Base-by-base conservation (phyloP, 1,140 invertebrate genomes). In the Aphis gossypii region DNA sequence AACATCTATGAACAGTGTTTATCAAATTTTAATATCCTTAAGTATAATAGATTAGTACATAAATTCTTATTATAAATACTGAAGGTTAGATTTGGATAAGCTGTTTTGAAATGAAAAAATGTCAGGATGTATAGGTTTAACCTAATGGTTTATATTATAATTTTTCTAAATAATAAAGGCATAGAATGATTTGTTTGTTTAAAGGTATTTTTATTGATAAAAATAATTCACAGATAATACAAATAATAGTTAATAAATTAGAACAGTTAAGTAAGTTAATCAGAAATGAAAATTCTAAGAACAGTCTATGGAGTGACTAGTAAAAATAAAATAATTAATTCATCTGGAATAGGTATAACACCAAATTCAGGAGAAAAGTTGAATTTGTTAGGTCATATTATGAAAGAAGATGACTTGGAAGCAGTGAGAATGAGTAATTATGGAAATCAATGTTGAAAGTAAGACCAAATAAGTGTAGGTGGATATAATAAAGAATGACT, bases 191-290 rank as follows among this genome's bases (percentile, higher is more conserved):
- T 8, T 18, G 1, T 18, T 6, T n/a, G 14, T 11, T 60, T 9
- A n/a, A 18, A 68, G 30, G 30, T 0, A 3, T 35, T 9, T 30
- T 68, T 4, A 68, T 76, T n/a, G 14, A 76, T 35, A 7, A 76
- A 76, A 6, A n/a, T 76, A n/a, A 0, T 6, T 6, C 14, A 20
- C 18, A 7, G n/a, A 6, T 76, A 14, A n/a, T 60, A 9, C 23
- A 18, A 76, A n/a, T 76, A 6, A n/a, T 76, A 76, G 14, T n/a
- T 14, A 76, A 2, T 35, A n/a, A n/a, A 68, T 14, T 1, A 9
- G 0, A 30, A 14, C 11, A n/a, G 4, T n/a, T n/a, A 0, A 76
- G 11, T 35, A 0, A 20, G 30, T n/a, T n/a, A 6, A n/a, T 0
- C 60, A 6, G 6, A 76, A 14, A 76, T 35, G n/a, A 76, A 14